phyloP scores from a whole-genome alignment of 2,888 invertebrate species.

The Drosophila infuscata region DNA sequence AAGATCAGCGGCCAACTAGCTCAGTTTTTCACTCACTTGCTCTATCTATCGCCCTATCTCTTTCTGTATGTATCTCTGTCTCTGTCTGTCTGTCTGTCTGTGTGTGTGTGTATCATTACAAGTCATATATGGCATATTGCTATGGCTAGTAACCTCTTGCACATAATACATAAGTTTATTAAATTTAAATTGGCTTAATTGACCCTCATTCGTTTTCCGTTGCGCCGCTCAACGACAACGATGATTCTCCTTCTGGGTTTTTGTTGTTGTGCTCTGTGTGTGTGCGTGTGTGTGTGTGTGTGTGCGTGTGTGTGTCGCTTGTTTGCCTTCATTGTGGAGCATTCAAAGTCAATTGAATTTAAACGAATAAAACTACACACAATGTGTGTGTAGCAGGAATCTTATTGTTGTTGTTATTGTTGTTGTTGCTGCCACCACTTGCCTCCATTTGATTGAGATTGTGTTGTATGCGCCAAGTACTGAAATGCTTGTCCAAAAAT shows the following conservation, averaged over 20 bases:
- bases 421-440: slow-evolving; percentile 60
- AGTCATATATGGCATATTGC: slow-evolving; percentile 67
- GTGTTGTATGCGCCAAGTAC: slow-evolving; percentile 58
- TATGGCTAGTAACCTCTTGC: slow-evolving; percentile 81
- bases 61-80: neutral
- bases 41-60: neutral
- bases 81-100: slow-evolving; percentile 1
- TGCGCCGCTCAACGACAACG: slow-evolving; percentile 54
- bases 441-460: slow-evolving; percentile 75
- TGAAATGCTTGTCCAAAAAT: slow-evolving; percentile 60
- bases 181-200: slow-evolving; percentile 86
- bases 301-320: slow-evolving; percentile 39
- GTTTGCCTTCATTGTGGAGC: slow-evolving; percentile 76
- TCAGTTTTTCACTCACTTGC: slow-evolving; percentile 2
- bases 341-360: slow-evolving; percentile 79
- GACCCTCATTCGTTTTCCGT: slow-evolving; percentile 84
- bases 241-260: slow-evolving; percentile 35
- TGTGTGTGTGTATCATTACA: slow-evolving; percentile 62
- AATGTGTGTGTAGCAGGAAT: slow-evolving; percentile 52
- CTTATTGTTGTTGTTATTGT: slow-evolving; percentile 41
- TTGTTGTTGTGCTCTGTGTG: slow-evolving; percentile 1
- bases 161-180: slow-evolving; percentile 85
- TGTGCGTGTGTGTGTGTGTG: slow-evolving; percentile 15
- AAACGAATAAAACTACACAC: slow-evolving; percentile 78
- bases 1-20: slow-evolving; percentile 1